Percentiles rank a stretch among this genome's conserved stretches.
Conservation (phyloP, 2,113 vertebrate species). For the Aix galericulata region DNA sequence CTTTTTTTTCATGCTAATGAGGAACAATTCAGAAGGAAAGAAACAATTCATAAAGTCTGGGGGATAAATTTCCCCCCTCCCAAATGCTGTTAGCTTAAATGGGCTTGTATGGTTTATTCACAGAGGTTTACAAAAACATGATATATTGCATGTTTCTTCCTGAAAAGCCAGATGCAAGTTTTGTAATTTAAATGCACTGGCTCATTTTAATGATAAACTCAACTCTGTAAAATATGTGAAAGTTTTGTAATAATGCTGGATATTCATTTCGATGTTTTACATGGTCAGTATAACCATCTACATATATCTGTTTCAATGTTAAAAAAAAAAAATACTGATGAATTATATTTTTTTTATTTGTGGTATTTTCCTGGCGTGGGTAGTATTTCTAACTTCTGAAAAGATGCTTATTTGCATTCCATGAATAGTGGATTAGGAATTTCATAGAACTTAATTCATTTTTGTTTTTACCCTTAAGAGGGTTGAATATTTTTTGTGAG, state of each 20-base stretch:
- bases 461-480: background rate
- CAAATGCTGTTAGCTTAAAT: background rate
- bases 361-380: background rate
- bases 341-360: background rate
- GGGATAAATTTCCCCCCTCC: background rate
- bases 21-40: background rate
- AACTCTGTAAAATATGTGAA: background rate
- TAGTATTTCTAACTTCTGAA: background rate
- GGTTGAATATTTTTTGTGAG: background rate
- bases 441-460: background rate
- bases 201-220: background rate
- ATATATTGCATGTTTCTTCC: background rate
- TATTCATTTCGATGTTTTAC: background rate
- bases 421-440: background rate
- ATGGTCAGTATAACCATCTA: background rate
- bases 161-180: background rate
- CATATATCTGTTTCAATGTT: background rate
- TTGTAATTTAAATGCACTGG: background rate
- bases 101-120: background rate
- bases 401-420: background rate
- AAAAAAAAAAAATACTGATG: background rate
- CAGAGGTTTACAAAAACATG: background rate
- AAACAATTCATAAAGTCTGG: background rate
- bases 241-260: background rate
- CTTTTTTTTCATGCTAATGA: rapidly evolving